A percentile compares a stretch with the other conserved stretches of the same genome.
phyloP scores from a whole-genome alignment of 2,113 vertebrate genomes.

The Aspidoscelis tigris region DNA sequence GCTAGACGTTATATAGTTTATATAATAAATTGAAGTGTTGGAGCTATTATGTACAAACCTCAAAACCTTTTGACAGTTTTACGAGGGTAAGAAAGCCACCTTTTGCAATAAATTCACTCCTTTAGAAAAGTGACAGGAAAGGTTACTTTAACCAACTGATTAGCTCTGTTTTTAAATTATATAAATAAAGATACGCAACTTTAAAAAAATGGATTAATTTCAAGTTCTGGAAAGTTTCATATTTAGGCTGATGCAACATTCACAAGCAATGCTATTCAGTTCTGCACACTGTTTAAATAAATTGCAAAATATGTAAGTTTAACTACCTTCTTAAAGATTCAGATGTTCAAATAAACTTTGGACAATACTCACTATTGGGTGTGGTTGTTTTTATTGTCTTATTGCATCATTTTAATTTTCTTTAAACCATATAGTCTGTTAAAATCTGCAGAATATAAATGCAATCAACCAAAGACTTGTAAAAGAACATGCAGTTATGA shows the following conservation, averaged over 20 bases:
- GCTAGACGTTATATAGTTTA: not conserved
- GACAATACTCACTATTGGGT: too few species aligned
- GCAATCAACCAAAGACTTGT: too few species aligned
- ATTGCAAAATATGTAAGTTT: too few species aligned
- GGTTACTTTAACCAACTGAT: not conserved
- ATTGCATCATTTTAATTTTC: too few species aligned
- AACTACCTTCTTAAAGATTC: too few species aligned
- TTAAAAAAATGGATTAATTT: not conserved
- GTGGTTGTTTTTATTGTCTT: too few species aligned
- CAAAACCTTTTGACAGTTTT: not conserved
- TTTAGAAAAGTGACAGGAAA: not conserved
- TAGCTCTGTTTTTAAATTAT: constrained; percentile 15
- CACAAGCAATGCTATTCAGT: not conserved
- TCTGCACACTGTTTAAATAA: not conserved
- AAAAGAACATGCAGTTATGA: too few species aligned
- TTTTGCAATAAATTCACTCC: not conserved
- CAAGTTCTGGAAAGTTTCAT: not conserved
- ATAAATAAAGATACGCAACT: constrained; percentile 16
- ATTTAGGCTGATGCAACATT: not conserved
- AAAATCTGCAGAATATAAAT: too few species aligned
- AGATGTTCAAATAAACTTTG: too few species aligned
- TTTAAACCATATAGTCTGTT: too few species aligned
- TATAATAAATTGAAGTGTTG: constrained; percentile 29
- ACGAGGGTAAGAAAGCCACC: constrained; percentile 9
- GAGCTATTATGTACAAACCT: not conserved